A percentile compares a stretch with the other conserved stretches of the same genome.
Evolutionary conservation across 2,113 vertebrate genomes (phyloP).

Genomic region (Sturnira hondurensis): DNA sequence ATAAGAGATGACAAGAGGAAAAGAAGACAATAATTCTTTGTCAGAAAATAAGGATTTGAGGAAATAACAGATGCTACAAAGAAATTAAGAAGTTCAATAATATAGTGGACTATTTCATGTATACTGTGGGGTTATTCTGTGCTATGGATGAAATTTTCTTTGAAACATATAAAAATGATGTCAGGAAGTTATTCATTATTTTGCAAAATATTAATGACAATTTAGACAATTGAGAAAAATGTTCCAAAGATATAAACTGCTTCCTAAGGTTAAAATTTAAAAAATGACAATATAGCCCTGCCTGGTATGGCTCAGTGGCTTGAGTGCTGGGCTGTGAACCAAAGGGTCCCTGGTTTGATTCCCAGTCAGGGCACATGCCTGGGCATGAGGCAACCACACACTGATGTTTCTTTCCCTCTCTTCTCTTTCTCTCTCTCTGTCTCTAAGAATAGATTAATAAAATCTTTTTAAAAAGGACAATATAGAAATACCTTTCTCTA

Average conservation of each 20-base stretch:
- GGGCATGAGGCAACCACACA: no score
- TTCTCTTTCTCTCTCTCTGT: no score
- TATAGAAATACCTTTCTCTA: neutral
- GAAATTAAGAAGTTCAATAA: neutral
- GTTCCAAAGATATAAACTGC: neutral
- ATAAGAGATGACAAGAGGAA: neutral
- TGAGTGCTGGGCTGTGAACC: no score
- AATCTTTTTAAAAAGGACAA: no score
- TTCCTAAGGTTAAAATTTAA: neutral
- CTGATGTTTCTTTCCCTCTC: no score
- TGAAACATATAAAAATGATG: neutral
- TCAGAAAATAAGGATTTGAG: neutral
- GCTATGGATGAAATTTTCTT: neutral
- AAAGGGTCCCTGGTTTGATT: no score
- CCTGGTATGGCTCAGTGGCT: no score
- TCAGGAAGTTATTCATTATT: neutral
- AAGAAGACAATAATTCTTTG: neutral
- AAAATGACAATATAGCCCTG: no score
- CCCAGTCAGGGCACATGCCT: no score
- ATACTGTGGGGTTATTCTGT: neutral
- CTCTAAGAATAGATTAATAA: no score
- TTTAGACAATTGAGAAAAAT: neutral
- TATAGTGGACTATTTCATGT: neutral
- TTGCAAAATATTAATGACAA: neutral
- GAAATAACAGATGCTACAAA: neutral